A percentile compares a stretch with the other conserved stretches of the same genome.
These are phyloP conservation scores for Netelia virgata DNA, from an alignment of 2,888 invertebrate species.

Conservation along the genomic window DNA sequence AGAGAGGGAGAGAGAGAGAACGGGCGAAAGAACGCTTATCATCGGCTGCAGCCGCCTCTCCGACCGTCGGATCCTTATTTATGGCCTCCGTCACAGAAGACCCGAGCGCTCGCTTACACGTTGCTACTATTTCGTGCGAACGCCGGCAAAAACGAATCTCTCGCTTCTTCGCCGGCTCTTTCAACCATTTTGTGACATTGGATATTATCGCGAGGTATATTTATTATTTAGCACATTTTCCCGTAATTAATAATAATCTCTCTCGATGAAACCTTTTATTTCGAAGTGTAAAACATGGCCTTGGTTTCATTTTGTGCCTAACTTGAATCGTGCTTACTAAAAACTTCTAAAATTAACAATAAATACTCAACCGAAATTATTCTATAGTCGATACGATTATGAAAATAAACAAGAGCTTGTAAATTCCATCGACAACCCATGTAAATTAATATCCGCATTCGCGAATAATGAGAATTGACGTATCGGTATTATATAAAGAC, in stretches of 20 bases:
- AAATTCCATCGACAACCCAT: background rate
- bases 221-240: background rate
- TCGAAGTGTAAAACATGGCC: background rate
- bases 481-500: background rate
- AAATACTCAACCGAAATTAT: background rate
- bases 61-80: conserved; percentile 84
- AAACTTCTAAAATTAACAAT: background rate
- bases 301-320: background rate
- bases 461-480: background rate
- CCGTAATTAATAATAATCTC: conserved; percentile 6
- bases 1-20: conserved; percentile 67
- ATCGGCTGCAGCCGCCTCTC: conserved; percentile 81
- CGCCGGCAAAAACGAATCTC: conserved; percentile 24
- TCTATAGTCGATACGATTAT: background rate
- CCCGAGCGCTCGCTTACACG: conserved; percentile 41
- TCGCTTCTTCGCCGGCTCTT: conserved; percentile 43
- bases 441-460: background rate
- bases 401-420: background rate
- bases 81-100: conserved; percentile 74
- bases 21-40: conserved; percentile 81
- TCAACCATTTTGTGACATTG: conserved; percentile 29
- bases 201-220: background rate
- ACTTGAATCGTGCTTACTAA: background rate
- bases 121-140: conserved; percentile 55
- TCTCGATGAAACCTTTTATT: background rate